Evolutionary conservation across 1,140 invertebrate genomes (phyloP).

Genomic region (Galleria mellonella): DNA sequence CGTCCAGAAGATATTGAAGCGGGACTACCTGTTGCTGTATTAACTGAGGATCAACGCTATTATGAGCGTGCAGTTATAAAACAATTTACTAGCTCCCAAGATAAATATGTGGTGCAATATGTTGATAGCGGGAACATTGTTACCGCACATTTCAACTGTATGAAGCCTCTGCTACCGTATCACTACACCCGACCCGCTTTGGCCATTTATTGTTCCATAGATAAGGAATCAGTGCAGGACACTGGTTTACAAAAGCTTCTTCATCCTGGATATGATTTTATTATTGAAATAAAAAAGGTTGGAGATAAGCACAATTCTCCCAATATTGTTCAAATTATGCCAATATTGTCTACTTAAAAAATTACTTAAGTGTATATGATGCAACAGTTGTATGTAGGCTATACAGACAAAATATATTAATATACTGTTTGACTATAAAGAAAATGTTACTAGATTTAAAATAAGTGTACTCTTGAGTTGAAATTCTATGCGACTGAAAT

Average conservation of each 20-base stretch:
- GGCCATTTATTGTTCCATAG: constrained; percentile 1
- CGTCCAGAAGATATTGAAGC: neutral
- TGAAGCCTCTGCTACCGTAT: constrained; percentile 3
- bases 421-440: too few relatives aligned
- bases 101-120: neutral
- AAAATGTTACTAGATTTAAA: too few relatives aligned
- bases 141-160: neutral
- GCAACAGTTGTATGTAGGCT: too few relatives aligned
- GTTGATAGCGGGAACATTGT: constrained; percentile 2
- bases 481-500: too few relatives aligned
- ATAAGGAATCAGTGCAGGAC: constrained; percentile 1
- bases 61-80: constrained; percentile 7
- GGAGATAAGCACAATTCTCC: neutral
- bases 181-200: constrained; percentile 1
- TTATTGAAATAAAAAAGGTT: neutral
- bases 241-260: constrained; percentile 1
- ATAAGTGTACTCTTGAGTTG: too few relatives aligned
- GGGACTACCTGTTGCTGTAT: constrained; percentile 3
- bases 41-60: neutral
- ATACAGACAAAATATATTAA: too few relatives aligned
- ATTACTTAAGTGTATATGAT: too few relatives aligned
- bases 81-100: neutral
- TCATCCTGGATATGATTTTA: constrained; percentile 5
- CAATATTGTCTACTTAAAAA: too few relatives aligned
- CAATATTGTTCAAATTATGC: constrained; percentile 1